Conservation (phyloP, 1,140 invertebrate genomes). For the Drosophila ohnishii region DNA sequence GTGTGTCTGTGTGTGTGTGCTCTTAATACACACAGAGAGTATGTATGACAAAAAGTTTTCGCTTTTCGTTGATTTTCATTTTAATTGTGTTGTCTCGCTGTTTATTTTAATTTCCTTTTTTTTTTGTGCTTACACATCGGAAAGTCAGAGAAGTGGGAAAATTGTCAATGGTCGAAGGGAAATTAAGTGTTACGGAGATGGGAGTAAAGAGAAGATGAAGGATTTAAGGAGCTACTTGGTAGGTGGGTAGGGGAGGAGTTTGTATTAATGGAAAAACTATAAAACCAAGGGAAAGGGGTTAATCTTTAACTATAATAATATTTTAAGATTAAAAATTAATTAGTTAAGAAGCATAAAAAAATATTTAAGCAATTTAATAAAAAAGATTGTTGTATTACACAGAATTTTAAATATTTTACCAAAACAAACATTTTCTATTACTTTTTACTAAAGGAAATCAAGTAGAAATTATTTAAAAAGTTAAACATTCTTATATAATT, state of each 20-base stretch:
- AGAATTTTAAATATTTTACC: background rate
- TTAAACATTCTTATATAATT: too few relatives aligned
- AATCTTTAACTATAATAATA: background rate
- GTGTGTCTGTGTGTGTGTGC: slow-evolving; percentile 19
- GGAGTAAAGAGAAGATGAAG: background rate
- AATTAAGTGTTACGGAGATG: slow-evolving; percentile 10
- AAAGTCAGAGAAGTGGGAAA: background rate
- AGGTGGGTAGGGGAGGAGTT: background rate
- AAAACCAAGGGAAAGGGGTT: background rate
- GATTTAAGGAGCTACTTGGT: background rate
- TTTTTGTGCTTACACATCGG: slow-evolving; percentile 14
- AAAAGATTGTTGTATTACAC: too few relatives aligned
- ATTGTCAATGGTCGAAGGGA: background rate
- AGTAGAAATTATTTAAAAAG: too few relatives aligned
- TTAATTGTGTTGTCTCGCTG: slow-evolving; percentile 64
- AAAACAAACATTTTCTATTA: too few relatives aligned
- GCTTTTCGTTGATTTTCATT: slow-evolving; percentile 79
- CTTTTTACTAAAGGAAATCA: background rate
- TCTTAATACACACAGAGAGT: background rate
- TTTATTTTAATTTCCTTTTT: slow-evolving; percentile 23
- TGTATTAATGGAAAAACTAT: background rate
- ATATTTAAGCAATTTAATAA: background rate
- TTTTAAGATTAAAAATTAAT: background rate
- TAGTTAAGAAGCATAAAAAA: background rate
- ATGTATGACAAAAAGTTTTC: slow-evolving; percentile 68